Conservation (phyloP, 2,797 vertebrate species). For the Tenualosa ilisha region DNA sequence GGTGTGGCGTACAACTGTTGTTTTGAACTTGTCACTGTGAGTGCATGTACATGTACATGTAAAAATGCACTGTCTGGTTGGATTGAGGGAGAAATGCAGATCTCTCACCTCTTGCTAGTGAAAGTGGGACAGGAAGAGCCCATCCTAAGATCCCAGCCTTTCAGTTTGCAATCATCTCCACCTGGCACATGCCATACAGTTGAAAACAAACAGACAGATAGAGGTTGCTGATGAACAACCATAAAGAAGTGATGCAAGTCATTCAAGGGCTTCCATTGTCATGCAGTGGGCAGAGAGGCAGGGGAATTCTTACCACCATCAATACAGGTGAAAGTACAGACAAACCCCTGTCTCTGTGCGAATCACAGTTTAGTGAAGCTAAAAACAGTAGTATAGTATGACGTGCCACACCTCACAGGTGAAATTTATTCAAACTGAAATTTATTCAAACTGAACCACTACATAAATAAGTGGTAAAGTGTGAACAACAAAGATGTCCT, state of each 20-base stretch:
- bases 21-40: background rate
- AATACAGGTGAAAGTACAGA: background rate
- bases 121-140: slow-evolving; percentile 72
- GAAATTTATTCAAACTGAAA: too few relatives aligned
- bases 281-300: background rate
- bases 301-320: background rate
- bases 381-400: background rate
- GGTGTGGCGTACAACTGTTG: background rate
- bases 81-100: too few relatives aligned
- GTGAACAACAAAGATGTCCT: background rate
- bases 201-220: slow-evolving; percentile 2
- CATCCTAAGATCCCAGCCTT: slow-evolving; percentile 89
- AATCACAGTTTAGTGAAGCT: background rate
- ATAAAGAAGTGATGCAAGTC: background rate
- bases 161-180: slow-evolving; percentile 90
- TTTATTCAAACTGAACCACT: background rate
- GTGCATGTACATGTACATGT: too few relatives aligned
- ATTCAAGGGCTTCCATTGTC: background rate
- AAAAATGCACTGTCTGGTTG: too few relatives aligned
- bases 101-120: slow-evolving; percentile 78
- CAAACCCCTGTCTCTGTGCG: background rate
- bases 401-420: background rate
- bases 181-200: slow-evolving; percentile 69
- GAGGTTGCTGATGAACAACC: background rate
- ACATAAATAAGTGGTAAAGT: background rate